Evolutionary conservation across 2,888 invertebrate genomes (phyloP).

Genomic region (Proisotoma minuta): DNA sequence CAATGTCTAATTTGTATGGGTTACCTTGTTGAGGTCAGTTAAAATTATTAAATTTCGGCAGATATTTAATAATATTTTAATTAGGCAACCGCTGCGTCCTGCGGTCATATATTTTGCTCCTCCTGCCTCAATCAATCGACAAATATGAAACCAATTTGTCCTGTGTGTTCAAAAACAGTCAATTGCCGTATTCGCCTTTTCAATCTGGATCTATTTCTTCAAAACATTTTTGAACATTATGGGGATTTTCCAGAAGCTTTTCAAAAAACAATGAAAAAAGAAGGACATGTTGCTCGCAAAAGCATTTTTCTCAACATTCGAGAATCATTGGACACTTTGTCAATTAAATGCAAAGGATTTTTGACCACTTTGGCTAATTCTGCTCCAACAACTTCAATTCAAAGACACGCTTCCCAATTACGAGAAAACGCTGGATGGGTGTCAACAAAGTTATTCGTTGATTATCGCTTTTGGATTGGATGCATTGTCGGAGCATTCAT

Average conservation of each 20-base stretch:
- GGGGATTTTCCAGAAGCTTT: slow-evolving; percentile 1
- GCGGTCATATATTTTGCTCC: slow-evolving; percentile 30
- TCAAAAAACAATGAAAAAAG: not conserved
- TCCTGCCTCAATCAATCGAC: slow-evolving; percentile 19
- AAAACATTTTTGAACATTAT: not conserved
- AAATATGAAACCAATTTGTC: slow-evolving; percentile 17
- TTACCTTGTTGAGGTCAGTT: not conserved
- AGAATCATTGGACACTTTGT: not conserved
- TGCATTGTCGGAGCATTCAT: not conserved
- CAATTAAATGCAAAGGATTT: not conserved
- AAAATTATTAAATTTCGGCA: not conserved
- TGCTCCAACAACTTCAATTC: not conserved
- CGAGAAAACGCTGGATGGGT: not conserved
- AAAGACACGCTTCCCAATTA: not conserved
- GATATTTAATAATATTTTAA: too few species aligned
- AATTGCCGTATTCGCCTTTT: slow-evolving; percentile 17
- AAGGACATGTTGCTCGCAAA: not conserved
- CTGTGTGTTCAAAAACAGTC: slow-evolving; percentile 21
- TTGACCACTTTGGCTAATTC: not conserved
- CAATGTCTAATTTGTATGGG: not conserved
- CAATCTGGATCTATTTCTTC: slow-evolving; percentile 21
- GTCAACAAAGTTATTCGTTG: not conserved
- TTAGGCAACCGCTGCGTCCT: slow-evolving; percentile 23
- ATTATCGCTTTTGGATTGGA: not conserved
- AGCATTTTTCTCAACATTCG: not conserved